phyloP scores from a whole-genome alignment of 2,888 invertebrate genomes.

The Lutraria lutraria region DNA sequence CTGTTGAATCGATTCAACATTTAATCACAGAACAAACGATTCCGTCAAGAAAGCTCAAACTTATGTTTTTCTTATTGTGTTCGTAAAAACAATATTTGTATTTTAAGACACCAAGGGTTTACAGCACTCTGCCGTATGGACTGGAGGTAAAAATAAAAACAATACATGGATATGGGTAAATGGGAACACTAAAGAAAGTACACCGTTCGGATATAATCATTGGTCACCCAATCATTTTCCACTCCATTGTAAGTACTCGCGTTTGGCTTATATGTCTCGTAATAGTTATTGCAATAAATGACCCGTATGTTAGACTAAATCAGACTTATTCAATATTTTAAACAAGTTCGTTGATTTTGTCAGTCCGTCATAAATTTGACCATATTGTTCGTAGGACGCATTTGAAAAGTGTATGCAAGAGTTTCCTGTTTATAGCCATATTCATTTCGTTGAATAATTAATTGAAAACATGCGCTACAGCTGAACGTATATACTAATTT shows the following conservation, averaged over 20 bases:
- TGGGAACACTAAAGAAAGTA: background rate
- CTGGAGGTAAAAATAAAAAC: background rate
- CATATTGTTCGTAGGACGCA: too few species aligned
- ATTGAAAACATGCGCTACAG: background rate
- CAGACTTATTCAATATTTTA: background rate
- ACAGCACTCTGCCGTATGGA: background rate
- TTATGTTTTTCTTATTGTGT: too few species aligned
- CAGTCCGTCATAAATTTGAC: too few species aligned
- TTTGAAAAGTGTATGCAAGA: too few species aligned
- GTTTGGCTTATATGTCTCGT: background rate
- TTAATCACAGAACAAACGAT: too few species aligned
- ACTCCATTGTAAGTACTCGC: background rate
- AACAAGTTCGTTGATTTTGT: background rate
- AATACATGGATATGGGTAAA: background rate
- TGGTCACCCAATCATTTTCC: background rate
- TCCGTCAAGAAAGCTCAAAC: too few species aligned
- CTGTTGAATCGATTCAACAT: too few species aligned
- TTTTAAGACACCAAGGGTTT: background rate
- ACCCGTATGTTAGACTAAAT: background rate
- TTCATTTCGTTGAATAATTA: too few species aligned
- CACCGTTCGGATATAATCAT: background rate
- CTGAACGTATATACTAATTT: background rate
- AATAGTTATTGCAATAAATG: background rate
- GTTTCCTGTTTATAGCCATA: too few species aligned
- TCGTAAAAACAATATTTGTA: too few species aligned